A percentile compares a stretch with the other conserved stretches of the same genome.
These are phyloP conservation scores for Torymus aiolomorphi DNA, from an alignment of 2,888 invertebrate species.

Conservation along the genomic window DNA sequence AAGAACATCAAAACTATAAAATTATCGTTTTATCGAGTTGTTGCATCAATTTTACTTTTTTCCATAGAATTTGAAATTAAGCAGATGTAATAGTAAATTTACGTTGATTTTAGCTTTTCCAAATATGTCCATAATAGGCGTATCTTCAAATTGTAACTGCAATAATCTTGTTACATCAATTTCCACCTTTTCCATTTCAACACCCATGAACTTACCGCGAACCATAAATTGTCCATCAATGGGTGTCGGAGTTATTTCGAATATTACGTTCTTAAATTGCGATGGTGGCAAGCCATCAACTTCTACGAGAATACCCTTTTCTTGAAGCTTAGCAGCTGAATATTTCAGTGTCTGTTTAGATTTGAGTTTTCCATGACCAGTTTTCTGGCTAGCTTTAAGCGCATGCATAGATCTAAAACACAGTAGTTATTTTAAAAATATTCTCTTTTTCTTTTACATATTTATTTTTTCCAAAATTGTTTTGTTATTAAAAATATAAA, in stretches of 20 bases:
- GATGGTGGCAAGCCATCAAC: slow-evolving; percentile 82
- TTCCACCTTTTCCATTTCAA: slow-evolving; percentile 84
- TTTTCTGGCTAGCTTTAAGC: slow-evolving; percentile 70
- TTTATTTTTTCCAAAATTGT: no score
- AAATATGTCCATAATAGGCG: slow-evolving; percentile 86
- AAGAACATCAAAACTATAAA: no score
- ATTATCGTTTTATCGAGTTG: no score
- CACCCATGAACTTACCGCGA: slow-evolving; percentile 86
- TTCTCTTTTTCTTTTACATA: no score
- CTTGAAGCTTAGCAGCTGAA: slow-evolving; percentile 82
- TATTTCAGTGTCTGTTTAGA: slow-evolving; percentile 81
- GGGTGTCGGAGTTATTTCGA: slow-evolving; percentile 84
- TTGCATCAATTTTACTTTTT: slow-evolving; percentile 71
- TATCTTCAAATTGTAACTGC: slow-evolving; percentile 86
- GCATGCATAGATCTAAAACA: slow-evolving; percentile 79
- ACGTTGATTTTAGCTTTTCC: slow-evolving; percentile 88
- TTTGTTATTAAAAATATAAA: no score
- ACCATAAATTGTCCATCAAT: slow-evolving; percentile 83
- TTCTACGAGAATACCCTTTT: slow-evolving; percentile 84
- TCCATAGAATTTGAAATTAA: slow-evolving; percentile 87
- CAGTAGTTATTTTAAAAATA: not conserved
- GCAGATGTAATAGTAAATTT: slow-evolving; percentile 83
- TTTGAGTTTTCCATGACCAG: slow-evolving; percentile 76
- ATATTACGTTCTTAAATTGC: slow-evolving; percentile 86
- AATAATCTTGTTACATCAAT: slow-evolving; percentile 84